A percentile compares a stretch with the other conserved stretches of the same genome.
phyloP scores from a whole-genome alignment of 2,113 vertebrate species.

The Eudyptes chrysolophus region DNA sequence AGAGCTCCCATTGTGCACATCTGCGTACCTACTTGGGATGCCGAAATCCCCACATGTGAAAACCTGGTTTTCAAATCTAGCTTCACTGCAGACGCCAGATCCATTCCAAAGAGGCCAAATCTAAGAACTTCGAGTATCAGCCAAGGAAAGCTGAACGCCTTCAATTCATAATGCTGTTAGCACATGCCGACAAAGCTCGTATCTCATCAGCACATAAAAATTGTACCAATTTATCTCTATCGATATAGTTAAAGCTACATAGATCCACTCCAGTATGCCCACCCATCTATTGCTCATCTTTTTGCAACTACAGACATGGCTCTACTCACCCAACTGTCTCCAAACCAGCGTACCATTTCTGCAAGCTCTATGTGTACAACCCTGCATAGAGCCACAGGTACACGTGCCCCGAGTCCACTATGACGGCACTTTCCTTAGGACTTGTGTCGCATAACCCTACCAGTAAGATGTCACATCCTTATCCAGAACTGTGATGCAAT shows the following conservation, averaged over 20 bases:
- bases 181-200: background rate
- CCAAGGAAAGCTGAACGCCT: background rate
- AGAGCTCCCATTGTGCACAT: background rate
- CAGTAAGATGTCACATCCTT: background rate
- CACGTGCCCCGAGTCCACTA: rapidly evolving
- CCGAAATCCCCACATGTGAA: background rate
- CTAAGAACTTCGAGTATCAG: background rate
- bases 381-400: background rate
- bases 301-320: background rate
- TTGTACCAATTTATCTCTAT: background rate
- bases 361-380: background rate
- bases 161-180: background rate
- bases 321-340: background rate
- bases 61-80: background rate
- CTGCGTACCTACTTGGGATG: background rate
- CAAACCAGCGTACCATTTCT: background rate
- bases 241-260: background rate
- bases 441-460: background rate
- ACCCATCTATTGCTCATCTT: background rate
- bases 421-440: background rate
- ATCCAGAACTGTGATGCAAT: background rate
- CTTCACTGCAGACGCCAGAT: background rate
- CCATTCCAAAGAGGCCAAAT: background rate
- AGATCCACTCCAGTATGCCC: background rate
- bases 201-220: background rate